Conservation (phyloP, 1,140 invertebrate species). For the Gonioctena quinquepunctata region DNA sequence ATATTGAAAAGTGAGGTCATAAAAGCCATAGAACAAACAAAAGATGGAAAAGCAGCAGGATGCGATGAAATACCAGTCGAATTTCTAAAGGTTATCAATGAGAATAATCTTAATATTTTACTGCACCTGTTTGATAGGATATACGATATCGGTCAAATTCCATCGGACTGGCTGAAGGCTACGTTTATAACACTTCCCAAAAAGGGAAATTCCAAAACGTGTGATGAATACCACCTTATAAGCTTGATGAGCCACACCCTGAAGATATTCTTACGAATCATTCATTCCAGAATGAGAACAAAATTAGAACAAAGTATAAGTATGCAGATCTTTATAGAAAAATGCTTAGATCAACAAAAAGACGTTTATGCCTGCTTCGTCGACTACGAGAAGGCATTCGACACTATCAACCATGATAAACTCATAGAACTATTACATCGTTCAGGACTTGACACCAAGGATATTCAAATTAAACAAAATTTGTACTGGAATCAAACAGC, state of each 20-base stretch:
- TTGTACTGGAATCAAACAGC: too few species aligned
- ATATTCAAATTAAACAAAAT: too few species aligned
- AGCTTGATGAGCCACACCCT: conserved; percentile 5
- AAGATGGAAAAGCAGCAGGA: too few species aligned
- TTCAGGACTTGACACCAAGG: too few species aligned
- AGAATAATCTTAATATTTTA: not conserved
- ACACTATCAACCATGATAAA: too few species aligned
- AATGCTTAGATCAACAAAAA: too few species aligned
- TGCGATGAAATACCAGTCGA: not conserved
- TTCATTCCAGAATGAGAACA: too few species aligned
- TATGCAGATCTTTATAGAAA: too few species aligned
- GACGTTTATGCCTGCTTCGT: too few species aligned
- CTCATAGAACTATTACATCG: too few species aligned
- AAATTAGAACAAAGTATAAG: not conserved
- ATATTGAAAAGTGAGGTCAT: not conserved
- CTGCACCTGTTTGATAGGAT: not conserved
- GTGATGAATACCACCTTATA: not conserved
- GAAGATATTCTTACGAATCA: not conserved
- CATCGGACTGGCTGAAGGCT: not conserved
- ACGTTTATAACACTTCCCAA: not conserved
- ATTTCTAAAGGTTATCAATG: not conserved
- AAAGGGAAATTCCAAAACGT: not conserved
- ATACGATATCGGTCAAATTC: not conserved
- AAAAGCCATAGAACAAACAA: not conserved
- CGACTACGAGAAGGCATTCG: too few species aligned